Evolutionary conservation across 2,113 vertebrate genomes (phyloP).

Genomic region (Mobula birostris): DNA sequence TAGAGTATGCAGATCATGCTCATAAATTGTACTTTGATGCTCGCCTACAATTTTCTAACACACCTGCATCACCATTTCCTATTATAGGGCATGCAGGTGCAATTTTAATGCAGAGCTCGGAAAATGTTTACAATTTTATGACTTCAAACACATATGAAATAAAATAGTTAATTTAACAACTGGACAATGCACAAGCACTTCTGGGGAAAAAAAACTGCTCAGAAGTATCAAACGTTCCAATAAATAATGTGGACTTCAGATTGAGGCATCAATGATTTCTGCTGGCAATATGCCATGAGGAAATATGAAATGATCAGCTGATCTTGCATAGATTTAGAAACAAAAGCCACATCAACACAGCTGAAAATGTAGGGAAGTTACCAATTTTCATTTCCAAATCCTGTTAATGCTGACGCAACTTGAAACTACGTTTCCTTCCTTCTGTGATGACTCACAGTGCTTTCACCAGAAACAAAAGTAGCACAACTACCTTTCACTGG

Average conservation of each 20-base stretch:
- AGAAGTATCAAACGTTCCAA: neutral
- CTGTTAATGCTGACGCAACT: neutral
- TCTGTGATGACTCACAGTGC: neutral
- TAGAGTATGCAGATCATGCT: neutral
- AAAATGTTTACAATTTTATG: neutral
- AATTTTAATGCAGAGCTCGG: too few species aligned
- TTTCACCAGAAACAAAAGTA: neutral
- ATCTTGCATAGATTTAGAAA: neutral
- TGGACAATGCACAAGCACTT: neutral
- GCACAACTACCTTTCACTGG: neutral
- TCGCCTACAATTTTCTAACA: neutral
- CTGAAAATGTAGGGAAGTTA: neutral
- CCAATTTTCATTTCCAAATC: neutral
- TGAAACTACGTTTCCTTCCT: slow-evolving; percentile 18
- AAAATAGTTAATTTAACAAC: neutral
- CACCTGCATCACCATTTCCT: too few species aligned
- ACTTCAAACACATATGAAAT: too few species aligned
- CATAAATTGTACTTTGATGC: neutral
- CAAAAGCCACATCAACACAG: slow-evolving; percentile 28
- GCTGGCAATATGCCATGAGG: neutral
- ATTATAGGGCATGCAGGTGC: too few species aligned
- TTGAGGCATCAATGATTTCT: neutral
- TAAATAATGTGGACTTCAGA: neutral
- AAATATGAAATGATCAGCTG: slow-evolving; percentile 14
- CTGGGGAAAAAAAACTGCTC: neutral